These are phyloP conservation scores for Planococcus citri DNA, from an alignment of 1,140 invertebrate species.

Conservation along the genomic window DNA sequence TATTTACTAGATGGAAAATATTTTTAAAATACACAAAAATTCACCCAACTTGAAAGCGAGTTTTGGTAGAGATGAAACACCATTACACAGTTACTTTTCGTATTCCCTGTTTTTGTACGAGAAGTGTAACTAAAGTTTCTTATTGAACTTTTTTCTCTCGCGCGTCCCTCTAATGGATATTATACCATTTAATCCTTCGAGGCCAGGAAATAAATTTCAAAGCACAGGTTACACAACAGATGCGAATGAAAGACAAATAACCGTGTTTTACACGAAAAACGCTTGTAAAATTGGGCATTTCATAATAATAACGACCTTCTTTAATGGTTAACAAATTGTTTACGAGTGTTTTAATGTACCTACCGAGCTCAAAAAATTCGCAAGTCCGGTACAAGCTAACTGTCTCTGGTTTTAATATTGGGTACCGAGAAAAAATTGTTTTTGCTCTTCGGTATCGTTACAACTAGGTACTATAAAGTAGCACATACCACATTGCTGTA, in stretches of 20 bases:
- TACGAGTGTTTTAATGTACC: neutral
- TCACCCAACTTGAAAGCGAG: no score
- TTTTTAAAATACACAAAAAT: no score
- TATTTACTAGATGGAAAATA: no score
- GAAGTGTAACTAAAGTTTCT: neutral
- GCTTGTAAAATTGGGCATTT: neutral
- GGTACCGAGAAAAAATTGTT: no score
- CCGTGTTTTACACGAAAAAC: neutral
- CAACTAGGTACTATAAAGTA: no score
- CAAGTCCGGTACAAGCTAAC: no score
- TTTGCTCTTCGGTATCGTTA: no score
- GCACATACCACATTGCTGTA: no score
- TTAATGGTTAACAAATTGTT: neutral
- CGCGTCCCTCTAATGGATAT: neutral
- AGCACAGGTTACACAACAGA: neutral
- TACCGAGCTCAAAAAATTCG: no score
- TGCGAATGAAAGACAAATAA: neutral
- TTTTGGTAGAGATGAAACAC: neutral
- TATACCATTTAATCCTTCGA: neutral
- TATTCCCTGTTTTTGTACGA: neutral
- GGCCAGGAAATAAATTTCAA: neutral
- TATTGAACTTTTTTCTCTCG: neutral
- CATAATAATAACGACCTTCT: neutral
- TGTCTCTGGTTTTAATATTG: no score
- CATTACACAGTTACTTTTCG: neutral